Conservation (phyloP, 2,797 vertebrate species). For the Tamandua tetradactyla region DNA sequence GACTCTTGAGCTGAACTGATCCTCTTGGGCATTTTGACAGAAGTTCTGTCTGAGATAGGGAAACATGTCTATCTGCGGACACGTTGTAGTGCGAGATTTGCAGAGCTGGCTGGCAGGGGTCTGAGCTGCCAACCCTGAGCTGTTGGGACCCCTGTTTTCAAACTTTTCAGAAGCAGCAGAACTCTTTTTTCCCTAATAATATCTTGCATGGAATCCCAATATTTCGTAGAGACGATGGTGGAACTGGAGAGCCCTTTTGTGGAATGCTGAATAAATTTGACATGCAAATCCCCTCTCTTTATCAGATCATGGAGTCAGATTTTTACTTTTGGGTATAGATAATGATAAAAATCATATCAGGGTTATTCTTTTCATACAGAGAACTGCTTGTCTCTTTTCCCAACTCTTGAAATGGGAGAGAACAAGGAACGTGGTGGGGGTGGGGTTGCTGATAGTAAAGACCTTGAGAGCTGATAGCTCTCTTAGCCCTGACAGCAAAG, state of each 20-base stretch:
- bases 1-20: not conserved
- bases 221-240: not conserved
- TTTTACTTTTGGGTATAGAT: not conserved
- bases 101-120: not conserved
- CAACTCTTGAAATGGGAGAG: not conserved
- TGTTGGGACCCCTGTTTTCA: not conserved
- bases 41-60: not conserved
- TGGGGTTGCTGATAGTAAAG: accelerated
- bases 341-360: not conserved
- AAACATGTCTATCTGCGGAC: not conserved
- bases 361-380: not conserved
- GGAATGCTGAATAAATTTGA: not conserved
- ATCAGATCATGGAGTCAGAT: not conserved
- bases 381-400: not conserved
- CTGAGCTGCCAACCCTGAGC: not conserved
- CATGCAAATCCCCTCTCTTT: not conserved
- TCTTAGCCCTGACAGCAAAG: not conserved
- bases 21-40: not conserved
- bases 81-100: not conserved
- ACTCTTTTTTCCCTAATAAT: not conserved
- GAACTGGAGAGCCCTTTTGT: not conserved
- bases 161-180: not conserved
- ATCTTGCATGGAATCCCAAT: not conserved
- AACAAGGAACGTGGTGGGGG: not conserved
- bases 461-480: not conserved